phyloP scores from a whole-genome alignment of 2,113 vertebrate genomes.

The Hipposideros armiger region DNA sequence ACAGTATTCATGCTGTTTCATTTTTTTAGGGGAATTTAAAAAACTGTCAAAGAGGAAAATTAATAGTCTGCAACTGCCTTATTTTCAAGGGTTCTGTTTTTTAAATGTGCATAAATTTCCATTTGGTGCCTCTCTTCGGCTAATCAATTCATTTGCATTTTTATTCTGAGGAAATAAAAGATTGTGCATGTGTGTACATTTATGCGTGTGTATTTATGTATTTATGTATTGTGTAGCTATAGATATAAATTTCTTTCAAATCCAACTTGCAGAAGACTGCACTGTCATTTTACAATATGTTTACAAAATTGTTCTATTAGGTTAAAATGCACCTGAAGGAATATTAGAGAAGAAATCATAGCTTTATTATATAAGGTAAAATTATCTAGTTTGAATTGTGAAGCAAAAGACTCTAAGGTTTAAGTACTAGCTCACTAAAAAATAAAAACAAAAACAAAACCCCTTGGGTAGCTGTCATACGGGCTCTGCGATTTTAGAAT shows the following conservation, averaged over 20 bases:
- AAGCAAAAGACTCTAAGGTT: slow-evolving; percentile 49
- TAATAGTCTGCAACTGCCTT: slow-evolving; percentile 89
- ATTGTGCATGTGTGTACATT: slow-evolving; percentile 11
- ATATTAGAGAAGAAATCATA: slow-evolving; percentile 57
- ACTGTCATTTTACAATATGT: slow-evolving; percentile 76
- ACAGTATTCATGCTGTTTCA: slow-evolving; percentile 94
- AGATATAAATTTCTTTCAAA: slow-evolving; percentile 67
- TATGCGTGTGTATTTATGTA: background rate
- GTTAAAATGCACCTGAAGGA: slow-evolving; percentile 71
- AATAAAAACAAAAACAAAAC: slow-evolving; percentile 46
- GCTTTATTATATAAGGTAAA: slow-evolving; percentile 69
- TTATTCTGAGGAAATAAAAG: slow-evolving; percentile 88
- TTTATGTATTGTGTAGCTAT: background rate
- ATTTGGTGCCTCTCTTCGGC: slow-evolving; percentile 87
- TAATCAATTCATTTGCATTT: slow-evolving; percentile 91
- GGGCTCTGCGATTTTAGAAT: slow-evolving; percentile 64
- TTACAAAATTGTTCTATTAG: slow-evolving; percentile 77
- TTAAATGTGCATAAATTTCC: slow-evolving; percentile 90
- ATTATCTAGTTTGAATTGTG: slow-evolving; percentile 69
- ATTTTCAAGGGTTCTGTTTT: slow-evolving; percentile 87
- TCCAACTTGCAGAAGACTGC: slow-evolving; percentile 67
- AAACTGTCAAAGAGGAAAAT: slow-evolving; percentile 91
- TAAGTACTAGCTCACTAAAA: slow-evolving; percentile 60
- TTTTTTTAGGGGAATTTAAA: slow-evolving; percentile 90
- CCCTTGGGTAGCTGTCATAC: slow-evolving; percentile 8